phyloP scores from a whole-genome alignment of 2,888 invertebrate species.

The Leptogaster cylindrica region DNA sequence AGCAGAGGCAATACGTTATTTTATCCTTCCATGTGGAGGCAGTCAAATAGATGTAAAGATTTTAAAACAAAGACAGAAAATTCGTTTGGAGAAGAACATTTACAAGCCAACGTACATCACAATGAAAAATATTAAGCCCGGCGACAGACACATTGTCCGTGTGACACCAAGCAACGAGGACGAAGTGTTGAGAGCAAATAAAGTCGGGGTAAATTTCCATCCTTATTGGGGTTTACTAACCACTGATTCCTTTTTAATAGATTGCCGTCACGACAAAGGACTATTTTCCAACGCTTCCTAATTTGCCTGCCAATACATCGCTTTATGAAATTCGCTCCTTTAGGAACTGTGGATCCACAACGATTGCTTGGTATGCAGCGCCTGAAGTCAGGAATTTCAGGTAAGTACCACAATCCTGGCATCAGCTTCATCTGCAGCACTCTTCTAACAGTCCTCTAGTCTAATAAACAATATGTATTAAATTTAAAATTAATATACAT shows the following conservation, averaged over 20 bases:
- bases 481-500: too few relatives aligned
- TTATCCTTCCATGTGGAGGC: constrained; percentile 66
- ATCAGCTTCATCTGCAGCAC: background rate
- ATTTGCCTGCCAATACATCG: constrained; percentile 64
- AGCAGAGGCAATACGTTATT: constrained; percentile 55
- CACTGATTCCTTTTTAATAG: constrained; percentile 52
- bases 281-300: constrained; percentile 63
- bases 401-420: constrained; percentile 51
- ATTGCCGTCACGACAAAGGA: constrained; percentile 63
- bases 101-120: constrained; percentile 63
- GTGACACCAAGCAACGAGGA: constrained; percentile 64
- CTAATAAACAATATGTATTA: too few relatives aligned
- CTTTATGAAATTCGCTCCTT: constrained; percentile 64
- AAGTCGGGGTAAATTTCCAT: constrained; percentile 62
- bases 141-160: constrained; percentile 64
- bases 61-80: constrained; percentile 57
- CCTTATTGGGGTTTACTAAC: background rate
- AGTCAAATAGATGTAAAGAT: constrained; percentile 64
- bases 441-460: constrained; percentile 5
- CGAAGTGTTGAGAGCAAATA: constrained; percentile 63
- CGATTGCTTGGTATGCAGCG: constrained; percentile 67
- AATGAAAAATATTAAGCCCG: constrained; percentile 56
- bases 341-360: constrained; percentile 63
- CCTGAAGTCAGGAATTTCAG: constrained; percentile 61
- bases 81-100: constrained; percentile 58